Base-by-base conservation (phyloP, 2,113 vertebrate genomes). In the Glaucomys volans region DNA sequence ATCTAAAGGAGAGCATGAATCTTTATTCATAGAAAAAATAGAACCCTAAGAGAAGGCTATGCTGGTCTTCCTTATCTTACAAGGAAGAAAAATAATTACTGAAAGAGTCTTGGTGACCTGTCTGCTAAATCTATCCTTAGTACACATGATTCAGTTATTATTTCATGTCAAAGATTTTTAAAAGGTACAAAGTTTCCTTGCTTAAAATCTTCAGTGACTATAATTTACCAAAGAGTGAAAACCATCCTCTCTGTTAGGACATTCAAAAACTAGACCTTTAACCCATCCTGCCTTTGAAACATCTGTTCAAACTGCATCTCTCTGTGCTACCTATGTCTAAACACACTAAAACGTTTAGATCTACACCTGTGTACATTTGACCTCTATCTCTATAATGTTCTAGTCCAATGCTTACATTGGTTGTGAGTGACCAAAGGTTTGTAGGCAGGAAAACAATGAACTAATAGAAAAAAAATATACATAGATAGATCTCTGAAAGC, bases 301-400 rank as follows among this genome's bases (percentile, higher is more conserved):
- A 12, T 80, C n/a, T 90, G 13, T 5, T 91, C 2, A 32, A 12
- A 54, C 10, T 10, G 3, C 35, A 5, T 9, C 7, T 50, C n/a
- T 54, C 32, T 71, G 16, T 47, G 16, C 4, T 26, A 1, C 12
- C 28, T 24, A 0, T 30, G 18, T 52, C 66, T 72, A 26, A 86
- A 2, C 2, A 7, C 32, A 10, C 1, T 28, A 28, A 8, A 28
- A 12, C 7, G 10, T 17, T 42, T 87, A 47, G 18, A 5, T 8
- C 40, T 12, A 5, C 8, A 30, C 11, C 6, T 4, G 18, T 64
- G 4, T 12, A 22, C 5, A 28, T 32, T 32, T 52, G 67, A 2
- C 37, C 22, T 84, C 17, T 32, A 14, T 8, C 17, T 69, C 76
- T 2, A 14, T 4, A 17, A 59, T 50, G 26, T 37, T 14, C 17